Evolutionary conservation across 2,113 vertebrate genomes (phyloP).

Genomic region (Mus pahari): DNA sequence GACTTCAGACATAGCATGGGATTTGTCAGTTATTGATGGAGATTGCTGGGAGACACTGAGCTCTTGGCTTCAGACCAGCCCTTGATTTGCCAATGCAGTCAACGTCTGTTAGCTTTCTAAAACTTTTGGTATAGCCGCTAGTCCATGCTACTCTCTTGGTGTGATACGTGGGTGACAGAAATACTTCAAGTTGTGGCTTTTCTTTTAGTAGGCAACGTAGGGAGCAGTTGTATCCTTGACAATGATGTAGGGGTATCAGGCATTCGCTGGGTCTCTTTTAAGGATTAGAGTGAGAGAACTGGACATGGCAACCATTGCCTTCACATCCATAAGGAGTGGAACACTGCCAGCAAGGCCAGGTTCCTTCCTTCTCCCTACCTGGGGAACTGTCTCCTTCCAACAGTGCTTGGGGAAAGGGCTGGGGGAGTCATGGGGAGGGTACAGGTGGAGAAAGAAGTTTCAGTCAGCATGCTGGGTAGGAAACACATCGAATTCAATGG

Average conservation of each 20-base stretch:
- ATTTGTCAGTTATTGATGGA: slow-evolving; percentile 78
- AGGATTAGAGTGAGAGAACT: neutral
- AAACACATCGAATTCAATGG: neutral
- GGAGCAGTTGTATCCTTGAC: slow-evolving; percentile 14
- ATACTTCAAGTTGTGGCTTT: slow-evolving; percentile 48
- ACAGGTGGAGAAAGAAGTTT: slow-evolving; percentile 18
- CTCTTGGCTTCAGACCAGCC: slow-evolving; percentile 66
- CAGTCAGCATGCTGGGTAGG: neutral
- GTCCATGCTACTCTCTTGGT: slow-evolving; percentile 41
- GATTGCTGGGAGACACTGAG: slow-evolving; percentile 74
- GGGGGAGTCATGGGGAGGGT: neutral
- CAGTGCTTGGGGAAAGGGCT: neutral
- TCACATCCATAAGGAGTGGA: neutral
- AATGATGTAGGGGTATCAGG: neutral
- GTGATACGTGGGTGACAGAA: neutral
- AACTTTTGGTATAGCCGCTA: slow-evolving; percentile 12
- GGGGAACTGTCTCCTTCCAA: neutral
- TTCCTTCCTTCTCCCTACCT: neutral
- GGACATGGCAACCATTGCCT: neutral
- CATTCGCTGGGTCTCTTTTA: neutral
- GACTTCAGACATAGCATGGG: slow-evolving; percentile 61
- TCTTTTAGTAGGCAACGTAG: neutral
- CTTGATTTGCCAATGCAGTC: slow-evolving; percentile 58
- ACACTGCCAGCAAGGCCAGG: neutral
- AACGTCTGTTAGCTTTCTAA: slow-evolving; percentile 54